Base-by-base conservation (phyloP, 1,140 invertebrate species). In the Drosophila dunni region DNA sequence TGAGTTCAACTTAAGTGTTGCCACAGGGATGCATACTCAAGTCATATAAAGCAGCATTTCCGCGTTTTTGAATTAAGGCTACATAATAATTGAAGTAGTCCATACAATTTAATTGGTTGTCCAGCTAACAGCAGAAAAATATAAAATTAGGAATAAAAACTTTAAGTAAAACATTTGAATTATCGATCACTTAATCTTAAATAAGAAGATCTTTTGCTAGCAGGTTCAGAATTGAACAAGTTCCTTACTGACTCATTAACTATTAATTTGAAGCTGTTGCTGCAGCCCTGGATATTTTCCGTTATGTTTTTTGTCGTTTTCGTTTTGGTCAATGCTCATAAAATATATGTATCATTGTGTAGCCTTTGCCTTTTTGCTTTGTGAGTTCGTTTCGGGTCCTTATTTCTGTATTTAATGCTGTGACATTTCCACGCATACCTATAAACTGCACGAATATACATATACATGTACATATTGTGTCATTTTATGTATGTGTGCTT, bases 341-440 rank as follows among this genome's bases (percentile, higher is more conserved):
- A 84, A 85, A 64, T 78, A 62, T 75, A 29, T 29, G 24, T 29
- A 74, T 81, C 78, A 78, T 81, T 85, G 81, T 58, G 65, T 75
- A 75, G 81, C 66, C 75, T 66, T 84, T 85, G 67, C 62, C 68
- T 74, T 40, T 60, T 42, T 40, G 17, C 44, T 45, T 13, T 13
- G n/a, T 54, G 60, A 15, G 40, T 38, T 46, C 36, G 34, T 24
- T 48, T 65, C 38, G 13, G 34, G 56, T 58, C 17, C 57, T 44
- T 54, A 69, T 67, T 44, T 54, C 69, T 67, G 65, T 78, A 71
- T 64, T 68, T 78, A 75, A 84, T 84, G 63, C 62, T 58, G 53
- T 70, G 72, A 67, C 78, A 67, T 81, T 85, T 80, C 66, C 64
- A 78, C 73, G 68, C 81, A 85, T 74, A 79, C 77, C 75, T 58